phyloP scores from a whole-genome alignment of 2,888 invertebrate genomes.

The Mamestra brassicae region DNA sequence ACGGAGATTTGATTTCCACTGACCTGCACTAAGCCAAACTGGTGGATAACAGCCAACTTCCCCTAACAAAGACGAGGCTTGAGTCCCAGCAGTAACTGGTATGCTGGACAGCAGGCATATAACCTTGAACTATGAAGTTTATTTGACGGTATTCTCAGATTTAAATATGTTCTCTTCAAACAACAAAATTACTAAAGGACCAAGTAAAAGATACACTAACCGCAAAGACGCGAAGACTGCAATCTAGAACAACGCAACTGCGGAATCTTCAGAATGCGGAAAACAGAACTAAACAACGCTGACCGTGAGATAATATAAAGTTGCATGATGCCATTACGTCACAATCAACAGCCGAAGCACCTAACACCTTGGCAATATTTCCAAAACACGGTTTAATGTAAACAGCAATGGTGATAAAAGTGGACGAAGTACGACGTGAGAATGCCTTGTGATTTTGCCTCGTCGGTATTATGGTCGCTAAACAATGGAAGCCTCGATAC shows the following conservation, averaged over 20 bases:
- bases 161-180: not conserved
- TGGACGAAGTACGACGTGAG: conserved; percentile 64
- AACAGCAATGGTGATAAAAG: conserved; percentile 65
- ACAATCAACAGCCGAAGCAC: conserved; percentile 30
- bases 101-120: not conserved
- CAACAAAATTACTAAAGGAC: not conserved
- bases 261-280: conserved; percentile 12
- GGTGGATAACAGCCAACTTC: not conserved
- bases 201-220: not conserved
- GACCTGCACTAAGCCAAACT: not conserved
- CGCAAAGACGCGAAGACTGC: not conserved
- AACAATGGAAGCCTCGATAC: conserved; percentile 72
- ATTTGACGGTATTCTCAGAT: not conserved
- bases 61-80: not conserved
- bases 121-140: not conserved
- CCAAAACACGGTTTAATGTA: conserved; percentile 64
- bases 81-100: not conserved
- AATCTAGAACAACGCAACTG: not conserved
- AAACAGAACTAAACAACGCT: conserved; percentile 15
- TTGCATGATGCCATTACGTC: conserved; percentile 25
- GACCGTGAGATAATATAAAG: conserved; percentile 35
- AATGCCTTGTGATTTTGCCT: conserved; percentile 59
- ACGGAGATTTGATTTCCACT: not conserved
- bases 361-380: conserved; percentile 52
- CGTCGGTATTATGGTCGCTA: conserved; percentile 47